These are phyloP conservation scores for Mythimna impura DNA, from an alignment of 2,888 invertebrate species.

Conservation along the genomic window DNA sequence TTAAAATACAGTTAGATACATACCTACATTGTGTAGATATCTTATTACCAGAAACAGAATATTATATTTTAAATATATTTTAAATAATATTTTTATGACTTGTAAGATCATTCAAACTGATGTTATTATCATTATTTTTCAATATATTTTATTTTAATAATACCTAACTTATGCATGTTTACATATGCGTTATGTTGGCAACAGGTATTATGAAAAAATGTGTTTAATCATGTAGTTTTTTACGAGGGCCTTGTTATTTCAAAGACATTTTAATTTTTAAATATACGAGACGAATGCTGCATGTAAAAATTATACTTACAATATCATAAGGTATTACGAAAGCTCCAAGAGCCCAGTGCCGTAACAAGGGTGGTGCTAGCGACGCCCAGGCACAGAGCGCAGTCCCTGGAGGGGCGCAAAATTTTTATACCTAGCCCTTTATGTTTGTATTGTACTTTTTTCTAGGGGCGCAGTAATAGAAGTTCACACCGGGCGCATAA, in stretches of 20 bases:
- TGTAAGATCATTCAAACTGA: background rate
- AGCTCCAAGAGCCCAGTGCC: constrained; percentile 5
- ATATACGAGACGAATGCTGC: background rate
- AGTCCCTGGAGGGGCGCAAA: too few species aligned
- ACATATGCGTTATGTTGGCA: background rate
- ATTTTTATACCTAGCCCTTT: too few species aligned
- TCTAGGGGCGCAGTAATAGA: too few species aligned
- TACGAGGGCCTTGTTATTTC: background rate
- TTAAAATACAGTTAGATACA: background rate
- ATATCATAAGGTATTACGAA: background rate
- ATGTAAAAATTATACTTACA: background rate
- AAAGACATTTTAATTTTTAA: background rate
- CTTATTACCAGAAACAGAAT: constrained; percentile 6
- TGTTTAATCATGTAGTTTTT: background rate
- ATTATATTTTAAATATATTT: too few species aligned
- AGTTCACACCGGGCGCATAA: too few species aligned
- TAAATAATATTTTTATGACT: background rate
- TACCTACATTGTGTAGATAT: background rate
- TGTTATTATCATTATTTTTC: constrained; percentile 21
- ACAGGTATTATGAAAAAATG: background rate
- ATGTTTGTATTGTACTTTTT: too few species aligned
- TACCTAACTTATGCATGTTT: background rate
- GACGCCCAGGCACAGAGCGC: too few species aligned
- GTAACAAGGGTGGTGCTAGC: too few species aligned
- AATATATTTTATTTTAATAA: constrained; percentile 6